A percentile compares a stretch with the other conserved stretches of the same genome.
phyloP scores from a whole-genome alignment of 2,888 invertebrate genomes.

The Zeuzera pyrina region DNA sequence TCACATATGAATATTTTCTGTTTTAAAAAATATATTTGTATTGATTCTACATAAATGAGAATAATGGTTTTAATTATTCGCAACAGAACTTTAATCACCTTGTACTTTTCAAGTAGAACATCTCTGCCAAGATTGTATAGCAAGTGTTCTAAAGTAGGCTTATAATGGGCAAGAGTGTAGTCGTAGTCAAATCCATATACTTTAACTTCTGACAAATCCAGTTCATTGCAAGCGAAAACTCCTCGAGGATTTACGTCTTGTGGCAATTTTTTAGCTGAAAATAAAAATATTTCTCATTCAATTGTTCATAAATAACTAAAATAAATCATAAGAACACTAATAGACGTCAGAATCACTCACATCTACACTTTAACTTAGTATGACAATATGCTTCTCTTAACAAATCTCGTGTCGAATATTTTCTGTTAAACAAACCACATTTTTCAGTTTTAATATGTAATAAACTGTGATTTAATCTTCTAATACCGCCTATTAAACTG shows the following conservation, averaged over 20 bases:
- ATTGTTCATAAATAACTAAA: neutral
- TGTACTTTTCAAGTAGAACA: constrained; percentile 87
- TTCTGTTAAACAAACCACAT: constrained; percentile 21
- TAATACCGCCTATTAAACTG: constrained; percentile 27
- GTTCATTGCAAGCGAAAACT: constrained; percentile 97
- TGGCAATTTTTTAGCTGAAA: constrained; percentile 87
- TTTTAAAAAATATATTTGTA: neutral
- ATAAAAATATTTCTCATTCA: neutral
- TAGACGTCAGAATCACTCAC: constrained; percentile 71
- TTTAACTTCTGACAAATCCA: constrained; percentile 91
- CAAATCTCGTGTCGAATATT: constrained; percentile 53
- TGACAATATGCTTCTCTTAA: constrained; percentile 76
- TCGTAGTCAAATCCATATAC: constrained; percentile 99
- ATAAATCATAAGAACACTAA: neutral
- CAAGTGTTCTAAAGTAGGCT: constrained; percentile 88
- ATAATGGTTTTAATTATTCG: neutral
- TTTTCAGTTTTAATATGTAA: constrained; percentile 25
- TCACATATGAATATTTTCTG: neutral
- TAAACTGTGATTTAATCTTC: constrained; percentile 32
- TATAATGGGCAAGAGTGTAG: constrained; percentile 97
- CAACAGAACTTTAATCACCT: constrained; percentile 69
- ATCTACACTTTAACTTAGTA: constrained; percentile 80
- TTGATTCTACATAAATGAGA: neutral
- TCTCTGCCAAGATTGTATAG: constrained; percentile 93
- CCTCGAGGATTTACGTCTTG: constrained; percentile 89